Evolutionary conservation across 2,797 vertebrate genomes (phyloP), one percentile per base, ranked within the genome.

Genomic region (Catostomus latipinnis): DNA sequence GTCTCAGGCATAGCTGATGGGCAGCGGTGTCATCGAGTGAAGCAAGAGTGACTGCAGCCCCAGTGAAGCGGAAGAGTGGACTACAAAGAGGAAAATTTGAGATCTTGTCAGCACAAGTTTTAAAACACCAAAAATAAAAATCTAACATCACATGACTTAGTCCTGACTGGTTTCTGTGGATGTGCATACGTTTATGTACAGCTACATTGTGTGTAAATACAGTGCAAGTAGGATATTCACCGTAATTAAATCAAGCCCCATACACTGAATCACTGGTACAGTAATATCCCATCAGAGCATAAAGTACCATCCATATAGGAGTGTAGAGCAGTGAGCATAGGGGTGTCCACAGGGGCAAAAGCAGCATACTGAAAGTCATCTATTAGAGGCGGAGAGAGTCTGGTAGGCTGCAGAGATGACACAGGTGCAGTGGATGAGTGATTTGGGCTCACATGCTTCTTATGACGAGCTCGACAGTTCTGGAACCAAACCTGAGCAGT

Each of bases 391-490:
- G 96, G 94, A 22, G 95, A 95, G 86, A 98, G 91, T 79, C 95
- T 93, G 86, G 94, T 93, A 46, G 96, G 90, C 65, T 93, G 92
- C 6, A 96, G 91, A 2, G 95, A 92, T 0, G 95, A 92, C 88
- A 97, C 94, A 6, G 96, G 92, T 65, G 93, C 14, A 1, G 88
- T 82, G 14, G 90, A 82, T 7, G 92, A 90, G 78, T 94, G 93
- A 68, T 94, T 94, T 22, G 97, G 96, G 72, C 92, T 94, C 80
- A 97, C 92, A 0, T 99, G 96, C 85, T 99, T 99, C 94, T 99
- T 99, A 70, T 99, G 98, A 85, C 97, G 96, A 6, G 98, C 97
- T 90, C 98, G 92, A 85, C 98, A 99, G 85, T 99, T 99, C 86
- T 99, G 98, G 92, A 99, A 99, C 98, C 98, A 99, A 82, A 99